Evolutionary conservation across 2,888 invertebrate species (phyloP), one percentile per base, ranked within the genome.

Genomic region (Oscheius onirici): DNA sequence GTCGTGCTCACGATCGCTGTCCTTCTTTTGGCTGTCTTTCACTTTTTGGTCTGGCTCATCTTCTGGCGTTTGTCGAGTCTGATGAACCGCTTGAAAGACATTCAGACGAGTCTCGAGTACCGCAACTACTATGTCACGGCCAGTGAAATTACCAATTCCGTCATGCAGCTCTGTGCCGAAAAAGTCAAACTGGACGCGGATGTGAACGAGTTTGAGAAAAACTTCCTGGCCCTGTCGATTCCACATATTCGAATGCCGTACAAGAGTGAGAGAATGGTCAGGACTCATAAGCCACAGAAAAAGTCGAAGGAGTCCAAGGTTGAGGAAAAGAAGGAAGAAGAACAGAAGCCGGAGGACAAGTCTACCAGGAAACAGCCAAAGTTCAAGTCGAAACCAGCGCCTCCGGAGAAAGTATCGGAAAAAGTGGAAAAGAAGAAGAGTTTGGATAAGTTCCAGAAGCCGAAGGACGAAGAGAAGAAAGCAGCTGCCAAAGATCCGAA

Each of bases 401-500:
- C 22, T 13, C 17, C 17, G 44, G 41, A 40, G 22, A 55, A 15
- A 13, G 26, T n/a, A 22, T 44, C 51, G 24, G 49, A 68, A 40
- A 72, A 74, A 57, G 71, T 63, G 0, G 73, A 71, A 10, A 54
- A 54, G 44, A 74, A 73, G 43, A 70, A 73, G 46, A 28, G 65
- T n/a, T 69, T 69, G 63, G 73, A 77, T 17, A 57, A 41, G 11
- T 76, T 76, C 60, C 60, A 71, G 26, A 72, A 76, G 55, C 71
- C 77, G 41, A 71, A 75, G 15, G 69, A 75, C 22, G 67, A 71
- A 22, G 69, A 68, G 17, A 65, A 63, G 13, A 67, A 74, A 54
- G 76, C 71, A 8, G 71, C 72, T 3, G 68, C 69, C 22, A 78
- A 78, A 55, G 75, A 78, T 61, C 76, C 76, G 3, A 74, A 78